A percentile compares a stretch with the other conserved stretches of the same genome.
These are phyloP conservation scores for Calyptomena viridis DNA, from an alignment of 2,113 vertebrate species.

Conservation along the genomic window DNA sequence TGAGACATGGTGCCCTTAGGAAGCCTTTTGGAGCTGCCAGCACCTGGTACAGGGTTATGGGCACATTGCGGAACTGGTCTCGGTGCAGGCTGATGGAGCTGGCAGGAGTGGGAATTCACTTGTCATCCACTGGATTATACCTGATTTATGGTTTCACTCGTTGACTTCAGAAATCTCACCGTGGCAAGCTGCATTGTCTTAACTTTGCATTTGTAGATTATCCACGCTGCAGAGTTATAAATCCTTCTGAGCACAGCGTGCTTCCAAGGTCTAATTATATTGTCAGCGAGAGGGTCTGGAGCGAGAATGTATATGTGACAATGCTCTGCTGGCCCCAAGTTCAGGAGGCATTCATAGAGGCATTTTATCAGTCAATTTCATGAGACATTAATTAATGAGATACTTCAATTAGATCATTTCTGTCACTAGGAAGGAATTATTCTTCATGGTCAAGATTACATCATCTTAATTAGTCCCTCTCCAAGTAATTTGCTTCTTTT, in stretches of 20 bases:
- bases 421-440: conserved; percentile 75
- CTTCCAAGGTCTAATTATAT: conserved; percentile 61
- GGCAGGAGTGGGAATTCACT: neutral
- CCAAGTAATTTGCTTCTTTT: conserved; percentile 76
- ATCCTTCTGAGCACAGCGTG: conserved; percentile 51
- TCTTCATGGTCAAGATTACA: conserved; percentile 78
- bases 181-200: conserved; percentile 32
- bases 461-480: conserved; percentile 79
- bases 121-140: neutral
- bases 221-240: conserved; percentile 56
- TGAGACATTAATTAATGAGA: conserved; percentile 78
- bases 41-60: neutral
- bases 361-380: conserved; percentile 76
- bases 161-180: conserved; percentile 7
- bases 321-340: conserved; percentile 40
- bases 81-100: neutral
- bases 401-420: conserved; percentile 79
- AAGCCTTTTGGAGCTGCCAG: neutral
- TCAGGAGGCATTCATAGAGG: conserved; percentile 65
- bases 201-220: conserved; percentile 52
- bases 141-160: neutral
- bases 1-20: rapidly evolving
- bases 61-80: neutral
- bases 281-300: conserved; percentile 54
- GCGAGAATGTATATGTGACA: conserved; percentile 29